Base-by-base conservation (phyloP, 2,888 invertebrate species). In the Autographa pulchrina region DNA sequence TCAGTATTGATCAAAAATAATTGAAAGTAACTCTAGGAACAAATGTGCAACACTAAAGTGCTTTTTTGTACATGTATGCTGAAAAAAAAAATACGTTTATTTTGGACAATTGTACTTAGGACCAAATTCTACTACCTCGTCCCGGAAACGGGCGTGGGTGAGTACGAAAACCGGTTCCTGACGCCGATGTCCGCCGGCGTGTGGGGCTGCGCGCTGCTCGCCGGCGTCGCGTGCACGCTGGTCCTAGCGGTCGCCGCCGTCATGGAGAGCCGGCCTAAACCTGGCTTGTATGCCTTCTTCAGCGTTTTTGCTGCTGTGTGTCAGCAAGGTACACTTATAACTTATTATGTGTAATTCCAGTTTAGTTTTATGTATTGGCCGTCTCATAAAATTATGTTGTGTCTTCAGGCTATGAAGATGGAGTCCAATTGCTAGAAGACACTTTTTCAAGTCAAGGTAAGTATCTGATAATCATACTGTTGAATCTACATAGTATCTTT, bases 61-160 rank as follows among this genome's bases (percentile, higher is more conserved):
- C 32, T 5, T 32, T 32, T 32, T 5, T 5, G 32, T 32, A 5
- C 3, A 32, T 32, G n/a, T n/a, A n/a, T n/a, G n/a, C n/a, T n/a
- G n/a, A n/a, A n/a, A n/a, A n/a, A n/a, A n/a, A n/a, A n/a, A n/a
- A n/a, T n/a, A n/a, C n/a, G n/a, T n/a, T n/a, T n/a, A n/a, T n/a
- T n/a, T n/a, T n/a, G n/a, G n/a, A n/a, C n/a, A n/a, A 16, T 62
- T 62, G 2, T 7, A 41, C 25, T 0, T 59, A 95, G 95, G 75
- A 93, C 95, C 0, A 94, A 93, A 71, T 93, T 95, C 81, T 96
- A 91, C 89, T 96, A 95, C 82, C 80, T 94, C 1, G 94, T 94
- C 54, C 88, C 92, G 1, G 90, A 90, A n/a, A 86, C 88, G 70
- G 95, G 95, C 0, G 88, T 94, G 0, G 95, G 95, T 0, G 76